Base-by-base conservation (phyloP, 2,888 invertebrate genomes). In the Brenthis ino region DNA sequence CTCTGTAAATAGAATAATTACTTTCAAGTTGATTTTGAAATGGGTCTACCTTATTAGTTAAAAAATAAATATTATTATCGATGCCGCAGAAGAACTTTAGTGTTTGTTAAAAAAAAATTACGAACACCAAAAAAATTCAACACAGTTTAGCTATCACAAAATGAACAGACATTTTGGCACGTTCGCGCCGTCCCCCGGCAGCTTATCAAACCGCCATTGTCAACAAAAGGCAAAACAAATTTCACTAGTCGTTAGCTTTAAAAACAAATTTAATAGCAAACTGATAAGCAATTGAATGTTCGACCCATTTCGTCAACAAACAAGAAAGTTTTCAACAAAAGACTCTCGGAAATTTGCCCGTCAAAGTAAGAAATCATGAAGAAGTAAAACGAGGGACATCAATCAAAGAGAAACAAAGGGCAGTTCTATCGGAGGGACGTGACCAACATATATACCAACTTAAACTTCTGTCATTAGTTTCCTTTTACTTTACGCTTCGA, bases 91-190 rank as follows among this genome's bases (percentile, higher is more conserved):
- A 43, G 37, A 8, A 37, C 6, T 8, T 8, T 37, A 1, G 8
- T 37, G 11, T 43, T 43, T 43, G 11, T 43, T 43, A 43, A 43
- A 8, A 28, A 53, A n/a, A 16, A 53, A 8, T 53, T 37, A 51
- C 16, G 2, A 33, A 37, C 28, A 3, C n/a, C n/a, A 66, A 65
- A 60, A 66, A 58, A 67, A 67, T 60, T 64, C 60, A 67, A 58
- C 76, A 77, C 75, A 80, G 78, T 79, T 80, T 79, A 83, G 85
- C 82, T 82, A 80, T 75, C 79, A 82, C 79, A 82, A 81, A 82
- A 79, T 81, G 77, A 78, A 80, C 80, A 77, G 82, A 79, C 77
- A 80, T 83, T 85, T 86, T 84, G 86, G 85, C 86, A 86, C 85
- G 81, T 77, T 74, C 79, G 74, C 75, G 76, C 78, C 54, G 57